phyloP scores from a whole-genome alignment of 2,113 vertebrate species.

The Lynx canadensis region DNA sequence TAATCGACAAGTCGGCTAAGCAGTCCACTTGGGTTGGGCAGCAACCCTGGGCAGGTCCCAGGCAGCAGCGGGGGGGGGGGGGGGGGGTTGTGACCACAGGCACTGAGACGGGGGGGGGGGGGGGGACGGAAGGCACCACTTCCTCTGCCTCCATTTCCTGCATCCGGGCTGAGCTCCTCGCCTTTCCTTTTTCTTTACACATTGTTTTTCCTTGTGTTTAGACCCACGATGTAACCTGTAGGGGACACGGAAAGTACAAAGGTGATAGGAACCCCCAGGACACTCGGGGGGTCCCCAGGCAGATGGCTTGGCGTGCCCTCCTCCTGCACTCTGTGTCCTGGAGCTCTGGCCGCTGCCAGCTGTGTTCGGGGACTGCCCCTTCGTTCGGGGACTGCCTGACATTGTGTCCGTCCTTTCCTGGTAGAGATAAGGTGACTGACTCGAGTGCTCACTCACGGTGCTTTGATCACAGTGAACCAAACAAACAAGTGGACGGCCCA shows the following conservation, averaged over 20 bases:
- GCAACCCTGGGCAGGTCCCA: neutral
- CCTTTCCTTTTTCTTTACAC: neutral
- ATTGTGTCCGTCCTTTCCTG: too few species aligned
- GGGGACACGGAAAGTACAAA: neutral
- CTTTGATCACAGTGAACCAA: neutral
- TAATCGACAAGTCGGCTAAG: neutral
- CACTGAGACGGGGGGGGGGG: neutral
- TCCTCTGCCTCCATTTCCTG: neutral
- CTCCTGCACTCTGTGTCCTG: rapidly evolving
- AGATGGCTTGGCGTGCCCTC: rapidly evolving
- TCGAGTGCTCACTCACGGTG: rapidly evolving
- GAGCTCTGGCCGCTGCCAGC: neutral
- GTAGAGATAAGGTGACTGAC: rapidly evolving
- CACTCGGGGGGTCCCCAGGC: rapidly evolving
- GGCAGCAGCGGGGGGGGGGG: neutral
- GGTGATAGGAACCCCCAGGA: too few species aligned
- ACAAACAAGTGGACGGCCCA: rapidly evolving
- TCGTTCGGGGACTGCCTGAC: neutral
- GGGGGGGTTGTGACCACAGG: neutral
- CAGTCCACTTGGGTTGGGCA: neutral
- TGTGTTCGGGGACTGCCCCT: neutral
- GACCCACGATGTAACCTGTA: too few species aligned
- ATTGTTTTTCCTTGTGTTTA: neutral
- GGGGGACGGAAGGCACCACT: neutral
- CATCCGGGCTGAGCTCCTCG: neutral